These are phyloP conservation scores for Urosaurus nigricauda DNA, from an alignment of 2,797 vertebrate genomes.

Conservation along the genomic window DNA sequence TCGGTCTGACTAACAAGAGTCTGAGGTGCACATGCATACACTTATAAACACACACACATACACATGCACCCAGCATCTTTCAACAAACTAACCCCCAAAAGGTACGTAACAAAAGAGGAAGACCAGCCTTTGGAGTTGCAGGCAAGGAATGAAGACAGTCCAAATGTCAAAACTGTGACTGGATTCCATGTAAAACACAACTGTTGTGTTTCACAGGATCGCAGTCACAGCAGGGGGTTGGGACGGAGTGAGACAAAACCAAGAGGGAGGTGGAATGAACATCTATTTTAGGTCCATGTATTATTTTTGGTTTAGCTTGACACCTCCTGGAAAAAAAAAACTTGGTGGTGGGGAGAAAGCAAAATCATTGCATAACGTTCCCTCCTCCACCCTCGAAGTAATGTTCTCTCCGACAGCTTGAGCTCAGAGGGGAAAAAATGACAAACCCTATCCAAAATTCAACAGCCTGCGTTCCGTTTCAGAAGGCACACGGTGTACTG, in stretches of 20 bases:
- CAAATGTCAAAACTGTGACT: neutral
- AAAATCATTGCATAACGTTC: slow-evolving; percentile 64
- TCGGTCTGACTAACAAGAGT: too few species aligned
- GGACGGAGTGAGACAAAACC: neutral
- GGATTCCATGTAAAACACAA: neutral
- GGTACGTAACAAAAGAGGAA: neutral
- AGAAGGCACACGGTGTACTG: slow-evolving; percentile 93
- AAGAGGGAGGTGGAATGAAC: neutral
- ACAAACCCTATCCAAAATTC: slow-evolving; percentile 91
- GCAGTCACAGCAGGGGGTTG: rapidly evolving
- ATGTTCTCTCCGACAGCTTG: slow-evolving; percentile 73
- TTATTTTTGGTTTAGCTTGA: neutral
- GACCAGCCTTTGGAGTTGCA: neutral
- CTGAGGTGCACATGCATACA: rapidly evolving
- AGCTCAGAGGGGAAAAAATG: slow-evolving; percentile 78
- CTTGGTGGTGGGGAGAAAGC: neutral
- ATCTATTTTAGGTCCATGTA: neutral
- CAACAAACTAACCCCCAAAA: neutral
- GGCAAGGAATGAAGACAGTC: neutral
- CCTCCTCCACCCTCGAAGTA: slow-evolving; percentile 64
- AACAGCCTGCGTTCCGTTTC: slow-evolving; percentile 86
- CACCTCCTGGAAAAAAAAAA: neutral
- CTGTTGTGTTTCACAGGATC: neutral
- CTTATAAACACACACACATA: neutral
- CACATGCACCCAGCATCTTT: neutral